Evolutionary conservation across 2,888 invertebrate genomes (phyloP).

Genomic region (Halictus ligatus): DNA sequence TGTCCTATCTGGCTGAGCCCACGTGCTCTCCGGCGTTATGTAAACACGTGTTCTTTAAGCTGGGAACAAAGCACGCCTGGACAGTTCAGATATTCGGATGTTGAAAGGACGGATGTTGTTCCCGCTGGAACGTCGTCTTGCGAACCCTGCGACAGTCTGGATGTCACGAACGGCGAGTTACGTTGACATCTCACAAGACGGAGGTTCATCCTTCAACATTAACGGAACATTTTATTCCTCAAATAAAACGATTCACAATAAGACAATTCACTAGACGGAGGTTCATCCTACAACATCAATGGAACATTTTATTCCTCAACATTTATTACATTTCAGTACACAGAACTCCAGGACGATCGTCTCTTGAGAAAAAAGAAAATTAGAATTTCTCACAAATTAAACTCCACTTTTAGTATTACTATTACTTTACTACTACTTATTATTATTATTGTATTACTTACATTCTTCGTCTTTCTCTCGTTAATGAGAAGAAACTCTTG

Average conservation of each 20-base stretch:
- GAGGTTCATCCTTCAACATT: no score
- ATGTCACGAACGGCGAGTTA: neutral
- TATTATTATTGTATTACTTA: no score
- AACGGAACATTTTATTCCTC: neutral
- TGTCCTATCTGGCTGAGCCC: constrained; percentile 8
- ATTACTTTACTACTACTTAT: no score
- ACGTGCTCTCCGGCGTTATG: constrained; percentile 1
- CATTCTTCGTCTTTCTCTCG: no score
- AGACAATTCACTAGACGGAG: neutral
- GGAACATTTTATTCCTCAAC: neutral
- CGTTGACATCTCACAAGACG: neutral
- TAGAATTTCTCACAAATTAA: no score
- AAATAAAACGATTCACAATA: no score
- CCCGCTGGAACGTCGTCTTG: neutral
- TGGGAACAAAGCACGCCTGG: neutral
- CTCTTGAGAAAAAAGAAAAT: no score
- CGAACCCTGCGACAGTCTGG: neutral
- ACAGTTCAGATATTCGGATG: neutral
- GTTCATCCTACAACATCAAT: neutral
- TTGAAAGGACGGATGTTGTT: no score
- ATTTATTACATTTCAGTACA: no score
- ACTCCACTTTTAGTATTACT: no score
- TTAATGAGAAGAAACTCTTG: no score
- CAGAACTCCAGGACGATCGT: no score
- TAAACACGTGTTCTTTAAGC: constrained; percentile 17